Evolutionary conservation across 2,113 vertebrate genomes (phyloP).

Genomic region (Pterocles burchelli): DNA sequence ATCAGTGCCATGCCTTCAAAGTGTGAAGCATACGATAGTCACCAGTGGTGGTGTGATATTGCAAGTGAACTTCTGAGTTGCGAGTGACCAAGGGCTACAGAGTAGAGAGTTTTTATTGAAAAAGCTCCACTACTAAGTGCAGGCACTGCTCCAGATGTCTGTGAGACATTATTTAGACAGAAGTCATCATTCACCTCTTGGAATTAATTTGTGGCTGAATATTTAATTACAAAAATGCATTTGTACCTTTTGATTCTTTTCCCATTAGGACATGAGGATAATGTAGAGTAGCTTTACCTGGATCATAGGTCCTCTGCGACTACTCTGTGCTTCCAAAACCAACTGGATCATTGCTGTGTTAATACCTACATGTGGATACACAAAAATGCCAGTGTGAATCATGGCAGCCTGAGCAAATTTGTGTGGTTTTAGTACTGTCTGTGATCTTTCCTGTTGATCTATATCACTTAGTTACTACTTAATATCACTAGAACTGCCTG

Average conservation of each 20-base stretch:
- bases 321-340: not conserved
- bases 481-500: not conserved
- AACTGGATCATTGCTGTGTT: not conserved
- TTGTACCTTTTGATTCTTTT: conserved; percentile 16
- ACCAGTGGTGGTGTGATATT: not conserved
- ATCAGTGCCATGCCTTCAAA: not conserved
- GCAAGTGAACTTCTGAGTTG: not conserved
- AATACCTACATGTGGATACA: not conserved
- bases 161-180: not conserved
- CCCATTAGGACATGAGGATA: not conserved
- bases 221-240: not conserved
- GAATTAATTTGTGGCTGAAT: conserved; percentile 25
- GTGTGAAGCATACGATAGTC: not conserved
- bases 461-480: not conserved
- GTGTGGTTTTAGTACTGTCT: not conserved
- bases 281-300: not conserved
- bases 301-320: not conserved
- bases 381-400: not conserved
- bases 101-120: not conserved
- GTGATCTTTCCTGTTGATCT: not conserved
- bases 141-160: not conserved
- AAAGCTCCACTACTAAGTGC: not conserved
- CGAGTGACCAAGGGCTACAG: not conserved
- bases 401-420: not conserved
- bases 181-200: not conserved